Percentiles rank a stretch among this genome's conserved stretches.
Conservation (phyloP, 30 jellyfish, hydroid and myxozoan genomes). For the Catostylus mosaicus region DNA sequence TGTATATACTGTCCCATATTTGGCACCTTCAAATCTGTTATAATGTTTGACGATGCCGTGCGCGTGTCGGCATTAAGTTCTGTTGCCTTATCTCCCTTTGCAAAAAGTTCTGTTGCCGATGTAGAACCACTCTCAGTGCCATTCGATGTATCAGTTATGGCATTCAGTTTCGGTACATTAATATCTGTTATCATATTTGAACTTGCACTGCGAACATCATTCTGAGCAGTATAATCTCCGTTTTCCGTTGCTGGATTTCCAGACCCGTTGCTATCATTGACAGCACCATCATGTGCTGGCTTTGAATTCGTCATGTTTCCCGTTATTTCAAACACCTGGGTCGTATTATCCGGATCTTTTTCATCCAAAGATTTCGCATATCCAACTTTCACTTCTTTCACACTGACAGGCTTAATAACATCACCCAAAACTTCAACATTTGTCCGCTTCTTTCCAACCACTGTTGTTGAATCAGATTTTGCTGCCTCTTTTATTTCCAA, state of each 20-base stretch:
- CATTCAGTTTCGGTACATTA: conserved; percentile 45
- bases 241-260: neutral
- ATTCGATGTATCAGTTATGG: conserved; percentile 16
- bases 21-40: conserved; percentile 47
- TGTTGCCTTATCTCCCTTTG: neutral
- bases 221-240: neutral
- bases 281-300: neutral
- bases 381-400: conserved; percentile 17
- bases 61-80: neutral
- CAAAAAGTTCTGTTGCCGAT: neutral
- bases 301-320: conserved; percentile 1
- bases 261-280: neutral
- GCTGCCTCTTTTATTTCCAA: neutral
- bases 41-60: conserved; percentile 18
- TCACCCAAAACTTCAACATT: neutral
- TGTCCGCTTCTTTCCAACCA: neutral
- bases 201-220: conserved; percentile 33
- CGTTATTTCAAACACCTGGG: conserved; percentile 12
- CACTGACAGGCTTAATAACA: neutral
- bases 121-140: conserved; percentile 4
- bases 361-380: neutral
- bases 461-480: neutral
- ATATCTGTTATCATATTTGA: conserved; percentile 55
- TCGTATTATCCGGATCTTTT: conserved; percentile 1
- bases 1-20: conserved; percentile 20